Base-by-base conservation (phyloP, 1,140 invertebrate species). In the Bombus sylvicola region DNA sequence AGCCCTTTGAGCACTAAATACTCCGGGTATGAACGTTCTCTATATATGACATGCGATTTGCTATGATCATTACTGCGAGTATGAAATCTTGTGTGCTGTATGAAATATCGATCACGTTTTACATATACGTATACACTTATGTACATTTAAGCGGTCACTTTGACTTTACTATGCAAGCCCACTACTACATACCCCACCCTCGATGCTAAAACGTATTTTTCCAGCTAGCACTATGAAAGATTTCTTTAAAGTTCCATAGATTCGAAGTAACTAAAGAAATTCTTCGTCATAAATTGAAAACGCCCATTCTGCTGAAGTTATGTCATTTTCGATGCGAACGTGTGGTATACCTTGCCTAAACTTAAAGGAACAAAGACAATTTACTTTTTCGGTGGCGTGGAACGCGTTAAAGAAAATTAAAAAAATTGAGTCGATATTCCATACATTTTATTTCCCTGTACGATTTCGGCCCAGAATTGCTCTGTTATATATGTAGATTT, bases 401-500 rank as follows among this genome's bases (percentile, higher is more conserved):
- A 47, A 47, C 43, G 15, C 5, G 47, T 47, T 53, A 53, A 22
- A 53, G 47, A 59, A 12, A 62, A 66, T 15, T 5, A 1, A 22
- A 22, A 66, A 34, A 2, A 6, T 13, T 15, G 0, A 18, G 18
- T 53, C 6, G 47, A 53, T 41, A 12, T 34, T 39, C 25, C 31
- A 12, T n/a, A 22, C 2, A 31, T 31, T n/a, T 73, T 37, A 10
- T 43, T 15, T 47, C 18, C 9, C 8, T 0, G 4, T 18, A 47
- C 34, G 4, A 74, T 9, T 28, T 4, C 0, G 13, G 15, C 3
- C 34, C 2, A 53, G 47, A 47, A 68, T 64, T 31, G 43, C 2
- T 47, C 72, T 43, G 66, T 86, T 81, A 85, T 88, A 73, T 88
- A 87, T 72, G 85, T 84, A 91, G 88, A 89, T 89, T 73, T 68